Percentiles rank a stretch among this genome's conserved stretches.
phyloP scores from a whole-genome alignment of 2,113 vertebrate species.

The Dunckerocampus dactyliophorus region DNA sequence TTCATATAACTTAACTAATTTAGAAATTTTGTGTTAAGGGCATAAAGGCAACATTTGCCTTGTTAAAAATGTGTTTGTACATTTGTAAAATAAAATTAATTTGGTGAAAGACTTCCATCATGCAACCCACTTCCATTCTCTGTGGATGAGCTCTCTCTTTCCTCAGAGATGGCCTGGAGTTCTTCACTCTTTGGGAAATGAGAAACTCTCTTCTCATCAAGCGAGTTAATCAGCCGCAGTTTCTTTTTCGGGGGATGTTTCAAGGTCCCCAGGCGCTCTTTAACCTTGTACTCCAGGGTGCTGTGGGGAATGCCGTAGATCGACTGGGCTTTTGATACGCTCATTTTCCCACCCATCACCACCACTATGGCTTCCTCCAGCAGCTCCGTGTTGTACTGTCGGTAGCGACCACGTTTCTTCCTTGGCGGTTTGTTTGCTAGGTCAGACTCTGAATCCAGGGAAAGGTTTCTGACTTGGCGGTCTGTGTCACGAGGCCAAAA shows the following conservation, averaged over 20 bases:
- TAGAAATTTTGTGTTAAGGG: slow-evolving; percentile 14
- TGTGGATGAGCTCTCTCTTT: slow-evolving; percentile 28
- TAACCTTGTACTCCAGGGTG: slow-evolving; percentile 99
- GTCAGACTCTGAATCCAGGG: slow-evolving; percentile 90
- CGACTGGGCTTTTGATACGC: slow-evolving; percentile 97
- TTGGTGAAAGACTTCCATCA: slow-evolving; percentile 38
- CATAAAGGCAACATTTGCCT: slow-evolving; percentile 38
- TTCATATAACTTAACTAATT: slow-evolving; percentile 1
- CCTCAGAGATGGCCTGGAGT: slow-evolving; percentile 73
- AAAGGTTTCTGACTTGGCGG: slow-evolving; percentile 79
- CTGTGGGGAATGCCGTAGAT: slow-evolving; percentile 99
- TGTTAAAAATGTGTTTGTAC: slow-evolving; percentile 18
- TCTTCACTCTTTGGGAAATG: slow-evolving; percentile 79
- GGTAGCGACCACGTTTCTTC: slow-evolving; percentile 96
- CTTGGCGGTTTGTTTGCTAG: slow-evolving; percentile 90
- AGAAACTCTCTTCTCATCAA: slow-evolving; percentile 83
- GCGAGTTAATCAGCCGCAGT: slow-evolving; percentile 87
- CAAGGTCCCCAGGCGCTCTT: slow-evolving; percentile 97
- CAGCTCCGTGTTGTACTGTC: slow-evolving; percentile 98
- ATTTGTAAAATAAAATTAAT: slow-evolving; percentile 21
- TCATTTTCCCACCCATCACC: slow-evolving; percentile 99
- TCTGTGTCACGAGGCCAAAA: slow-evolving; percentile 89
- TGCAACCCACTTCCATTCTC: slow-evolving; percentile 35
- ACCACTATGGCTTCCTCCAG: slow-evolving; percentile 96
- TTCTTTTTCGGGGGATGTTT: slow-evolving; percentile 99